A percentile compares a stretch with the other conserved stretches of the same genome.
Conservation (phyloP, 2,888 invertebrate genomes). For the Andrena bicolor region DNA sequence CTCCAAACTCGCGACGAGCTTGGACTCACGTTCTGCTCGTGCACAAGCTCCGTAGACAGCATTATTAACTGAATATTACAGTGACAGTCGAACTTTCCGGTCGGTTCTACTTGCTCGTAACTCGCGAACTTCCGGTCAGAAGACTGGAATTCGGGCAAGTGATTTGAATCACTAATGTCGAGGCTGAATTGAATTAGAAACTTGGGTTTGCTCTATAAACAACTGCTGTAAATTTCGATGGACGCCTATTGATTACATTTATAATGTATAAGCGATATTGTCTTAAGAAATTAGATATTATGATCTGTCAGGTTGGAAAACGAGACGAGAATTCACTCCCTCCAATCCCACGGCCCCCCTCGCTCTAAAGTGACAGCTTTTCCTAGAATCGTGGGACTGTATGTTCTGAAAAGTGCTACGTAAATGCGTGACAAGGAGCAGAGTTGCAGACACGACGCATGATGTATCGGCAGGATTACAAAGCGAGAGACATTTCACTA, state of each 20-base stretch:
- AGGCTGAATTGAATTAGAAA: no score
- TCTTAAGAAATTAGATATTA: no score
- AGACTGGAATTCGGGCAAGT: not conserved
- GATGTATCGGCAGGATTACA: constrained; percentile 21
- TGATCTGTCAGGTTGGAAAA: no score
- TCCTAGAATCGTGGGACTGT: no score
- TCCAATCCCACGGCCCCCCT: no score
- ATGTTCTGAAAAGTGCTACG: not conserved
- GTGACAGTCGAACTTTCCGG: constrained; percentile 40
- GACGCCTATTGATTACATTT: no score
- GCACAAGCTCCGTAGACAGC: constrained; percentile 30
- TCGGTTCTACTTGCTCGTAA: not conserved
- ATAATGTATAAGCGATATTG: no score
- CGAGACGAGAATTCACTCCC: no score
- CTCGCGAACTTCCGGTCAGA: not conserved
- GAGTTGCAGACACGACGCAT: not conserved
- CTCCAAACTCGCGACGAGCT: constrained; percentile 32
- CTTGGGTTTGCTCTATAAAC: no score
- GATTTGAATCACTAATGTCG: not conserved
- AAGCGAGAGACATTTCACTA: not conserved
- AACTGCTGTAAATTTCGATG: no score
- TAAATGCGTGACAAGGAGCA: not conserved
- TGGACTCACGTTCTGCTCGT: constrained; percentile 45
- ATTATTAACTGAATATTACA: constrained; percentile 65
- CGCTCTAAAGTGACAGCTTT: no score